These are phyloP conservation scores for Sinocyclocheilus grahami DNA, from an alignment of 2,113 vertebrate genomes.

Conservation along the genomic window DNA sequence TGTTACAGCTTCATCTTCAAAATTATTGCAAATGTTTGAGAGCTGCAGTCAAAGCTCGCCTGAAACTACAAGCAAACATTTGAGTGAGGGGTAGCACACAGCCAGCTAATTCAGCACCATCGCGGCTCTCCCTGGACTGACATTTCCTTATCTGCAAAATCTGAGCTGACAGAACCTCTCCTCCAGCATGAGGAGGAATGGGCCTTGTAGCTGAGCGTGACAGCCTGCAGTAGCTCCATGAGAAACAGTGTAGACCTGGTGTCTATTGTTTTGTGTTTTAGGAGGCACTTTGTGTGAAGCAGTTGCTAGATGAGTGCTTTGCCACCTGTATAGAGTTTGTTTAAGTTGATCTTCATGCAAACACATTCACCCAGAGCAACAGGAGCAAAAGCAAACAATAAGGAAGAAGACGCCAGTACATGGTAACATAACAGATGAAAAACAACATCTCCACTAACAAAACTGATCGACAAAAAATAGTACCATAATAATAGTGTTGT, in stretches of 20 bases:
- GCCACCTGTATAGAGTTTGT: constrained; percentile 11
- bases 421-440: not conserved
- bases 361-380: not conserved
- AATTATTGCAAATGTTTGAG: not conserved
- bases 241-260: constrained; percentile 9
- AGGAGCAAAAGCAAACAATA: constrained; percentile 10
- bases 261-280: constrained; percentile 40
- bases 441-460: not conserved
- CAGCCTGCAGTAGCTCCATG: not conserved
- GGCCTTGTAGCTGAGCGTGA: constrained; percentile 19
- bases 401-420: not conserved
- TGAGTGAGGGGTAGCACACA: not conserved
- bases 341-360: constrained; percentile 22
- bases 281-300: not conserved
- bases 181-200: constrained; percentile 35
- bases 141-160: constrained; percentile 54
- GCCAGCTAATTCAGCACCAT: constrained; percentile 19
- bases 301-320: not conserved
- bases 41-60: constrained; percentile 9
- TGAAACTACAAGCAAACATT: constrained; percentile 29
- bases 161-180: constrained; percentile 45
- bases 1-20: not conserved
- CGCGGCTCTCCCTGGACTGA: constrained; percentile 42
- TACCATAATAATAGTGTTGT: too few relatives aligned
- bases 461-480: not conserved